Conservation (phyloP, 2,113 vertebrate genomes). For the Procavia capensis region DNA sequence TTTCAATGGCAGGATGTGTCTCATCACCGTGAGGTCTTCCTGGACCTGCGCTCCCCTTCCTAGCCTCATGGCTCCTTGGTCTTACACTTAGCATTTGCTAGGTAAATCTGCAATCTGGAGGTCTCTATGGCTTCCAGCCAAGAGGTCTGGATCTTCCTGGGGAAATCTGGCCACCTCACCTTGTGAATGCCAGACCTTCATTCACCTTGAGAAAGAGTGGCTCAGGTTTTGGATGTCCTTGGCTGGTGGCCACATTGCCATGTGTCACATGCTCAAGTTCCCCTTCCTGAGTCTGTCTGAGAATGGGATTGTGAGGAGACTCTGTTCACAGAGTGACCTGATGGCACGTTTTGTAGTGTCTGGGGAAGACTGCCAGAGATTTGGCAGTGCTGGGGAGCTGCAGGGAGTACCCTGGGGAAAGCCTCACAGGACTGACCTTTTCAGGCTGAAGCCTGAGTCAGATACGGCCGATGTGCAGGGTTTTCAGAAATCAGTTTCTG, state of each 20-base stretch:
- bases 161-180: background rate
- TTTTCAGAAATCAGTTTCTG: background rate
- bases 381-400: background rate
- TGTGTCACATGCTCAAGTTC: background rate
- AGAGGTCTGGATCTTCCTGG: background rate
- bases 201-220: background rate
- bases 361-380: background rate
- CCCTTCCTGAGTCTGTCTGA: background rate
- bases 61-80: background rate
- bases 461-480: background rate
- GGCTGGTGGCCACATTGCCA: background rate
- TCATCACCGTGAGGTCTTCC: background rate
- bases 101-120: background rate
- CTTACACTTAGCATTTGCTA: background rate
- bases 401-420: rapidly evolving
- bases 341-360: background rate
- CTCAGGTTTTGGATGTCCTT: background rate
- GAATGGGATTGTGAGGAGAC: background rate
- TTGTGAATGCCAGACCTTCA: background rate
- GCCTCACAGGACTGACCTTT: background rate
- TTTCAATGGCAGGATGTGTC: background rate
- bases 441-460: background rate
- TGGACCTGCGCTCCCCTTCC: background rate
- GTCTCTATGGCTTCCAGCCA: background rate
- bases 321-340: rapidly evolving